phyloP scores from a whole-genome alignment of 2,888 invertebrate genomes.

The Drosophila sordidula region DNA sequence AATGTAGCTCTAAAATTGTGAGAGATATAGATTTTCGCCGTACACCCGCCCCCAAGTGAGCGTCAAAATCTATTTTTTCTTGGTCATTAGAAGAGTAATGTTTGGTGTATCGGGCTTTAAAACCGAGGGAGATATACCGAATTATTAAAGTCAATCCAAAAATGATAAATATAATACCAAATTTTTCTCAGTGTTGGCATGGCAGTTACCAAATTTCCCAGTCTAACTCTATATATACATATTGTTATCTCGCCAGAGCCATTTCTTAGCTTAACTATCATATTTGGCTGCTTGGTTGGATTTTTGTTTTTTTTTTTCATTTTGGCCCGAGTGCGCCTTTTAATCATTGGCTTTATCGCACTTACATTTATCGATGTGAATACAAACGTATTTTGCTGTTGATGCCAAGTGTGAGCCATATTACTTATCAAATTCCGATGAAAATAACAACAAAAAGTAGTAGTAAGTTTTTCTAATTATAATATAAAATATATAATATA shows the following conservation, averaged over 20 bases:
- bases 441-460: not conserved
- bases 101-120: too few species aligned
- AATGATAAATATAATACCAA: too few species aligned
- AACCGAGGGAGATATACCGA: too few species aligned
- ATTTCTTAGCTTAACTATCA: not conserved
- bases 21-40: too few species aligned
- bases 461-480: not conserved
- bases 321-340: not conserved
- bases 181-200: not conserved
- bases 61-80: too few species aligned
- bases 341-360: slow-evolving; percentile 2
- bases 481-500: too few species aligned
- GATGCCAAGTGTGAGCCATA: not conserved
- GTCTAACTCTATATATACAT: too few species aligned
- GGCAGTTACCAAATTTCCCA: not conserved
- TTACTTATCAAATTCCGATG: not conserved
- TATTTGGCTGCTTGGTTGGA: not conserved
- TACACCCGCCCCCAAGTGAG: too few species aligned
- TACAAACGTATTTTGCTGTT: not conserved
- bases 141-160: too few species aligned
- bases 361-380: not conserved
- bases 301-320: too few species aligned
- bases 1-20: too few species aligned
- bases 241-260: not conserved
- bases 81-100: too few species aligned